Base-by-base conservation (phyloP, 2,797 vertebrate genomes). In the Alosa sapidissima region DNA sequence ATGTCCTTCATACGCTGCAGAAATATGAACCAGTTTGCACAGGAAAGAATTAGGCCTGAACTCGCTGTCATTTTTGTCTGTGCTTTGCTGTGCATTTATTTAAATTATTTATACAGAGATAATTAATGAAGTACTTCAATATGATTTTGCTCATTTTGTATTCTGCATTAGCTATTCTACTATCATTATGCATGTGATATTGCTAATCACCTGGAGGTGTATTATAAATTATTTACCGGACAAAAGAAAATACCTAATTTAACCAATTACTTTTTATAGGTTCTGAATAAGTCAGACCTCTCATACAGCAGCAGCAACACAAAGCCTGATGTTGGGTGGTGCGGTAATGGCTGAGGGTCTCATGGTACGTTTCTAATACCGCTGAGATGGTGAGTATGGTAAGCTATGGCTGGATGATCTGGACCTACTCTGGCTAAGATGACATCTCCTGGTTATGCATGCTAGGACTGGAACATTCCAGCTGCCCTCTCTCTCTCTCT, bases 1-100 rank as follows among this genome's bases (percentile, higher is more conserved):
- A 89, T 91, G 89, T 91, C 89, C 90, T 85, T 86, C 88, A 89
- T 75, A 89, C 51, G 82, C 91, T 85, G 90, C 65, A 72, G 10
- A 72, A 33, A 72, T 14, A 72, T 75, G 68, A 78, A 47, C 72
- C 72, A 78, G 65, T 78, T 78, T 78, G 16, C 14, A 21, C 11
- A 45, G 36, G 16, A 36, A 72, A 72, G 36, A 72, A 78, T 47
- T 19, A 75, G 41, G 72, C 72, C 65, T 72, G 41, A 78, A 47
- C 14, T 47, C 41, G 41, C 41, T 75, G 68, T 36, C 68, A 41
- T 45, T 41, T 36, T 75, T 45, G 68, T 45, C 36, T 75, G 33
- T 16, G 7, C 72, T 45, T 78, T 45, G 3, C 41, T 78, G 19
- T 45, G 72, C n/a, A 24, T 62, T 78, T 8, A 24, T 62, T 45